Conservation (phyloP, 2,888 invertebrate genomes). For the Tortricodes alternella region DNA sequence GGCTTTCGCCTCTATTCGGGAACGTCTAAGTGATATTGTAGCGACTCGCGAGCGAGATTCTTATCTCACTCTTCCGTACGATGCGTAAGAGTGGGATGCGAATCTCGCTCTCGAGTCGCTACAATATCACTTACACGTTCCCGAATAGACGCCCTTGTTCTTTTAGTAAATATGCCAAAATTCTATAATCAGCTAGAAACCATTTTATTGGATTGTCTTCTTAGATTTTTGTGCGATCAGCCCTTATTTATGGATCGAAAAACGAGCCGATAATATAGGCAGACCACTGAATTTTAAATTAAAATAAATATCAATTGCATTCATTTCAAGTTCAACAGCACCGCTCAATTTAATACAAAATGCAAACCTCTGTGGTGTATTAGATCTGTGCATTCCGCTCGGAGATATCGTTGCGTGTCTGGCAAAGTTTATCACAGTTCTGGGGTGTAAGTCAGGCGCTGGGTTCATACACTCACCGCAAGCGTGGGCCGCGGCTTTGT, state of each 20-base stretch:
- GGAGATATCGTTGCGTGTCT: conserved; percentile 41
- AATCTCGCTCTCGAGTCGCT: too few species aligned
- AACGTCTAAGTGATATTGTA: too few species aligned
- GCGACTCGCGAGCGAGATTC: too few species aligned
- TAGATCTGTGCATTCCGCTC: conserved; percentile 1
- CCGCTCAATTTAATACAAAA: not conserved
- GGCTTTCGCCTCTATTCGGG: too few species aligned
- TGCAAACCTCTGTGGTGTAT: not conserved
- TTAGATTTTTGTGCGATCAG: too few species aligned
- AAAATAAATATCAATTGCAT: conserved; percentile 16
- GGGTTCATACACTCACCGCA: conserved; percentile 38
- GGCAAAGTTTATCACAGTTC: conserved; percentile 41
- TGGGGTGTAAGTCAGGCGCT: conserved; percentile 33
- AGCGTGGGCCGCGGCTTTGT: conserved; percentile 47
- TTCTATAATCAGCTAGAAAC: too few species aligned
- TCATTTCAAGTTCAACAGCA: conserved; percentile 19
- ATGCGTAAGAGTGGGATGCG: too few species aligned
- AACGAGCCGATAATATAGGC: not conserved
- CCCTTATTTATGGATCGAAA: not conserved
- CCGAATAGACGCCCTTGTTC: too few species aligned
- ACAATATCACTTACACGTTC: too few species aligned
- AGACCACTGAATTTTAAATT: not conserved
- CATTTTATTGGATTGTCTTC: too few species aligned
- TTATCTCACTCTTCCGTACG: too few species aligned
- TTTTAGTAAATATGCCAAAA: too few species aligned